Evolutionary conservation across 2,113 vertebrate genomes (phyloP).

Genomic region (Sinosuthora webbiana): DNA sequence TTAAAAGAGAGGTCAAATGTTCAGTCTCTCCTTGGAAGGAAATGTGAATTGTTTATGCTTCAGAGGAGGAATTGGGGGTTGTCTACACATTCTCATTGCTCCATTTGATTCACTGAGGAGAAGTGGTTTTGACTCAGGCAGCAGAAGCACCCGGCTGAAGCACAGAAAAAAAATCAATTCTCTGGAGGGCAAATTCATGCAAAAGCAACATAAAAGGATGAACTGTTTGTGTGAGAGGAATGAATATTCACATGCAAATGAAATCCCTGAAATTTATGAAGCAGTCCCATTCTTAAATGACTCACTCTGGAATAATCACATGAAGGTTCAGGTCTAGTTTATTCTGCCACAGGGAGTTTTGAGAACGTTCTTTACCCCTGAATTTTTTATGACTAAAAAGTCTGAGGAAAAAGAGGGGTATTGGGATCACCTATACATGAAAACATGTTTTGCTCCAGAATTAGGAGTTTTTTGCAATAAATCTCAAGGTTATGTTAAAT

Average conservation of each 20-base stretch:
- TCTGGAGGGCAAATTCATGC: constrained; percentile 32
- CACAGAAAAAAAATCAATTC: not conserved
- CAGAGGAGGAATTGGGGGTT: constrained; percentile 3
- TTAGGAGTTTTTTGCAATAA: not conserved
- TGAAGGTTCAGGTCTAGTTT: constrained; percentile 47
- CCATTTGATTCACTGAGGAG: constrained; percentile 18
- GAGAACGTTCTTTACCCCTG: not conserved
- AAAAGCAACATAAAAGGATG: constrained; percentile 53
- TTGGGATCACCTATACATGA: not conserved
- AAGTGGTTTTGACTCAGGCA: constrained; percentile 41
- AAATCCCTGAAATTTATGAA: constrained; percentile 62
- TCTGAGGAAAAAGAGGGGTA: not conserved
- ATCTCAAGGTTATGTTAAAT: not conserved
- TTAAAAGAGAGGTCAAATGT: constrained; percentile 59
- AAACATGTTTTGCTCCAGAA: not conserved
- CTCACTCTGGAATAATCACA: constrained; percentile 28
- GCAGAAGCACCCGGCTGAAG: not conserved
- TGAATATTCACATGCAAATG: constrained; percentile 66
- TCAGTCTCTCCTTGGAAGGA: constrained; percentile 37
- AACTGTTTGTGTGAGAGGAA: constrained; percentile 39
- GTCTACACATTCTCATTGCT: constrained; percentile 19
- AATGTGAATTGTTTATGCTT: constrained; percentile 46
- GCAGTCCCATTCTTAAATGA: constrained; percentile 39
- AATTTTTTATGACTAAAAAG: constrained; percentile 17
- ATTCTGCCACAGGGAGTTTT: constrained; percentile 18